Evolutionary conservation across 2,113 vertebrate genomes (phyloP).

Genomic region (rat (Rattus norvegicus)): GRCr8 NC_086019.1:159208501-159209000

Average conservation of each 20-base stretch:
- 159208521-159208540: neutral
- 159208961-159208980: neutral
- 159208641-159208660: neutral
- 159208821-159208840: neutral
- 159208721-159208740: neutral
- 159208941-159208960: neutral
- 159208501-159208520: neutral
- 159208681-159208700: neutral
- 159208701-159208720: neutral
- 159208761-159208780: neutral
- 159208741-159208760: neutral
- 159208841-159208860: neutral
- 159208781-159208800: neutral
- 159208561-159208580: neutral
- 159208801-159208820: neutral
- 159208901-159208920: neutral
- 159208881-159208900: neutral
- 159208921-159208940: neutral
- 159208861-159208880: neutral
- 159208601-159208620: neutral
- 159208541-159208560: neutral
- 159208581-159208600: neutral
- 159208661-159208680: neutral
- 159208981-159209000: neutral
- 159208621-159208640: neutral